Evolutionary conservation across 2,888 invertebrate genomes (phyloP), one percentile per base, ranked within the genome.

Genomic region (Phalera bucephala): DNA sequence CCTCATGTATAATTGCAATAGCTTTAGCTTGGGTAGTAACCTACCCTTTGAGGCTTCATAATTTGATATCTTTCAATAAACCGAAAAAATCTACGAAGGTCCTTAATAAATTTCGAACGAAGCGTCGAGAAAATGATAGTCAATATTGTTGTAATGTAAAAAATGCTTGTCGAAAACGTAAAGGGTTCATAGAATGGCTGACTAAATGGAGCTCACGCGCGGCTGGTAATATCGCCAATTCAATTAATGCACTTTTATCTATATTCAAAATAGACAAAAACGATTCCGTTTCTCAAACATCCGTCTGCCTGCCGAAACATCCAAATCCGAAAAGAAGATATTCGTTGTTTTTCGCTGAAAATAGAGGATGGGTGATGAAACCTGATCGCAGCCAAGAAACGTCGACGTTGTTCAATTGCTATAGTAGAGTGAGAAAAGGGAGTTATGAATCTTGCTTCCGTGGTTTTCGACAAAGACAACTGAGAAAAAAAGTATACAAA

Each of bases 301-400:
- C 47, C 9, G 31, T 22, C 19, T 14, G 40, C 10, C 12, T 36
- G 19, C 17, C 14, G 11, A 29, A 22, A 32, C 45, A 58, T 36
- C 66, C 70, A 10, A 55, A 68, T 40, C 62, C 64, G 9, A 44
- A 28, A 14, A 71, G 46, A 28, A 63, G 44, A 44, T 77, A 74
- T 32, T 52, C 51, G 11, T 43, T 74, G 10, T 66, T 43, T 27
- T 65, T 63, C 50, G 45, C 53, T 8, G 33, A 41, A 2, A 43
- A 52, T 6, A 68, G 64, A 53, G 72, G 75, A 7, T 72, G 78
- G 72, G 46, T 72, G n/a, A 64, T 72, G 42, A 75, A 75, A 57
- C 63, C 68, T 12, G 15, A 53, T 36, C 45, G 32, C 12, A 39
- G 31, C 13, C 33, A 28, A 40, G 17, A 27, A 20, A 5, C 8